Percentiles rank a stretch among this genome's conserved stretches.
These are phyloP conservation scores for Amblyopsis hoosieri DNA, from an alignment of 2,797 vertebrate species.

Conservation along the genomic window DNA sequence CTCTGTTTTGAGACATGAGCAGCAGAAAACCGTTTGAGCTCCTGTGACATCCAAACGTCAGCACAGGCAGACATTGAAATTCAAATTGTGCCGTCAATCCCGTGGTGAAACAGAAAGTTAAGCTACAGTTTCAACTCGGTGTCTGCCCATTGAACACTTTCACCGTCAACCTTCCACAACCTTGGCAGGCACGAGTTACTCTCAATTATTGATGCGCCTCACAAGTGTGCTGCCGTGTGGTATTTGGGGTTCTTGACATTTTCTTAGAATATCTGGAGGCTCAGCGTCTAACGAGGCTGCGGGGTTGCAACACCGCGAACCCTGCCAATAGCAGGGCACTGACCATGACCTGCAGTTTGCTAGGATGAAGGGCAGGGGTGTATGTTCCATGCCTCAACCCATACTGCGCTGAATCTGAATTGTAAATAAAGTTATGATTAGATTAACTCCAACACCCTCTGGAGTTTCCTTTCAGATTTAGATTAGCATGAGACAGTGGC, in stretches of 20 bases:
- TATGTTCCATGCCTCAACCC: too few species aligned
- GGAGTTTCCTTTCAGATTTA: too few species aligned
- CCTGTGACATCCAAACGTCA: neutral
- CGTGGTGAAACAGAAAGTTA: conserved; percentile 8
- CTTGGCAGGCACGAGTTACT: neutral
- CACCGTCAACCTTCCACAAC: too few species aligned
- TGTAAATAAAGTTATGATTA: too few species aligned
- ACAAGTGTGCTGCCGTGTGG: neutral
- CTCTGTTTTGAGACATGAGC: conserved; percentile 27
- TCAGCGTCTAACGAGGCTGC: neutral
- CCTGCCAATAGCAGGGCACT: neutral
- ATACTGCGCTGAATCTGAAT: too few species aligned
- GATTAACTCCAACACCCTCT: too few species aligned
- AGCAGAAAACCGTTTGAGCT: conserved; percentile 4
- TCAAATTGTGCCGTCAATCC: neutral
- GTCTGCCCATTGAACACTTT: neutral
- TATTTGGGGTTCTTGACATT: neutral
- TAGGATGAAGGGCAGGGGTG: neutral
- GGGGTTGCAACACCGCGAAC: too few species aligned
- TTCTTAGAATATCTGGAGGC: neutral
- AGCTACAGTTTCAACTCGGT: conserved; percentile 1
- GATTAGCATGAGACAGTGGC: too few species aligned
- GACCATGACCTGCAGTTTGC: neutral
- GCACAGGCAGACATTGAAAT: conserved; percentile 6
- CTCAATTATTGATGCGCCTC: neutral